These are phyloP conservation scores for Trigoniulus corallinus DNA, from an alignment of 1,140 invertebrate genomes.

Conservation along the genomic window DNA sequence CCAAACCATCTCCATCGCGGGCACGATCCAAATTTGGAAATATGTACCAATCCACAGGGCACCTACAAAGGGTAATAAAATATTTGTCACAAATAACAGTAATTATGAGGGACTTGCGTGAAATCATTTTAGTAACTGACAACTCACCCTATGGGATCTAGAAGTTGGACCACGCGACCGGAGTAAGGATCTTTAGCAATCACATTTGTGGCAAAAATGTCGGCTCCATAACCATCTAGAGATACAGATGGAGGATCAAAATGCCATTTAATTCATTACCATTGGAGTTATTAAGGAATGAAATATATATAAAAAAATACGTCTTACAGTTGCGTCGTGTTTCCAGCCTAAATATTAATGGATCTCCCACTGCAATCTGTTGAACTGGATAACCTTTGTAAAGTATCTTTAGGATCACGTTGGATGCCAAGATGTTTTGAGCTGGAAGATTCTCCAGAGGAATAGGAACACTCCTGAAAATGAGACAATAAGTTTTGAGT, in stretches of 20 bases:
- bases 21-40: slow-evolving; percentile 77
- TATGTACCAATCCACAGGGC: slow-evolving; percentile 76
- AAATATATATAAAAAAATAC: too few species aligned
- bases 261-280: slow-evolving; percentile 1
- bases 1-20: slow-evolving; percentile 65
- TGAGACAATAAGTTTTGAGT: too few species aligned
- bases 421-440: slow-evolving; percentile 72
- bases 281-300: not conserved
- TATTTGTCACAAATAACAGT: not conserved
- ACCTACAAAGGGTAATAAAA: slow-evolving; percentile 38
- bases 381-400: slow-evolving; percentile 80
- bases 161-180: slow-evolving; percentile 69
- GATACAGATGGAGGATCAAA: slow-evolving; percentile 3
- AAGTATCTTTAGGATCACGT: slow-evolving; percentile 63
- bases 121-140: not conserved
- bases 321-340: slow-evolving; percentile 78
- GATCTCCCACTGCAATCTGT: slow-evolving; percentile 85
- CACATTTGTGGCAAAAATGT: slow-evolving; percentile 84
- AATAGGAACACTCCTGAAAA: slow-evolving; percentile 36
- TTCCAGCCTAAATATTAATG: slow-evolving; percentile 72
- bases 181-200: slow-evolving; percentile 85
- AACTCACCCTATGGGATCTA: slow-evolving; percentile 65
- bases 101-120: too few species aligned
- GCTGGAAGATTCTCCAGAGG: slow-evolving; percentile 79
- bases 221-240: slow-evolving; percentile 31